Evolutionary conservation across 2,797 vertebrate genomes (phyloP).

Genomic region (Rhinichthys osculus): DNA sequence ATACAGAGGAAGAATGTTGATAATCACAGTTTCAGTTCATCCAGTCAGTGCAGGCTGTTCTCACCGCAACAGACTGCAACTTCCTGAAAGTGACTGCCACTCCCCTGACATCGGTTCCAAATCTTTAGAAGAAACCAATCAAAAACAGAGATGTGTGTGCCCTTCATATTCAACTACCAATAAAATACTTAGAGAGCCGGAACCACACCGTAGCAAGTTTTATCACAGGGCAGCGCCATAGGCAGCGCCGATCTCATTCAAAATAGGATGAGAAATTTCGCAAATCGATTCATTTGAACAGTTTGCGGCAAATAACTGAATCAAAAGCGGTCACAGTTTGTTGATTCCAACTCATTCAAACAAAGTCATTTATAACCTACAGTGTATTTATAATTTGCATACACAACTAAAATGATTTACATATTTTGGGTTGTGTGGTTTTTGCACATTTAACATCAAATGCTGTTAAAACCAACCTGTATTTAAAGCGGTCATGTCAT

Average conservation of each 20-base stretch:
- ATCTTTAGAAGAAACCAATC: constrained; percentile 64
- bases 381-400: not conserved
- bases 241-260: constrained; percentile 44
- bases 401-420: not conserved
- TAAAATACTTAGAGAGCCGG: constrained; percentile 59
- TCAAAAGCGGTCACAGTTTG: not conserved
- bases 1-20: too few relatives aligned
- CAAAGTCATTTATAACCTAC: not conserved
- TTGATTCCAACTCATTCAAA: not conserved
- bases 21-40: not conserved
- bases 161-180: constrained; percentile 55
- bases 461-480: not conserved
- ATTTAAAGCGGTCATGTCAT: not conserved
- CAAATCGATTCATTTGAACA: not conserved
- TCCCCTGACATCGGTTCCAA: not conserved
- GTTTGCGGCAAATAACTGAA: not conserved
- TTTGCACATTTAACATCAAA: not conserved
- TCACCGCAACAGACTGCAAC: not conserved
- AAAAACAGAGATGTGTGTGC: not conserved
- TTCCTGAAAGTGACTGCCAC: constrained; percentile 66
- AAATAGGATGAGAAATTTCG: constrained; percentile 38
- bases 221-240: constrained; percentile 26
- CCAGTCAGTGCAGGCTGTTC: constrained; percentile 8
- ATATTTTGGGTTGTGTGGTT: not conserved
- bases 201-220: not conserved